Evolutionary conservation across 2,113 vertebrate genomes (phyloP).

Genomic region (Campylomormyrus numenius): DNA sequence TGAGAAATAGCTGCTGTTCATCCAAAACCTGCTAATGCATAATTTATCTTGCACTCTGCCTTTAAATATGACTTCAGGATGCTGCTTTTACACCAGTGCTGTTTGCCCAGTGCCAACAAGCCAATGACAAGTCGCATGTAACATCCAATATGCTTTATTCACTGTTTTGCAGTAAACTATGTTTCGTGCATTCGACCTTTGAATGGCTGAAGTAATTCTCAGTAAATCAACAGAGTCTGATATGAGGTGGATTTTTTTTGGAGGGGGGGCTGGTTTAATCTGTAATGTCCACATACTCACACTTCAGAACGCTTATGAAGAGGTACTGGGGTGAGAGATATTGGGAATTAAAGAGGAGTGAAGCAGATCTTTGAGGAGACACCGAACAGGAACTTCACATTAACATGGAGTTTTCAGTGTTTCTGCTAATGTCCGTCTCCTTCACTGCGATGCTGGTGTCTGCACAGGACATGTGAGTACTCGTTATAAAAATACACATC

Average conservation of each 20-base stretch:
- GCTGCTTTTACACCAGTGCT: neutral
- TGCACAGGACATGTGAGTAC: neutral
- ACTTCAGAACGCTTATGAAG: neutral
- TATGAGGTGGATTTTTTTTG: too few species aligned
- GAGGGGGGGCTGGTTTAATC: neutral
- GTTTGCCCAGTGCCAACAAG: neutral
- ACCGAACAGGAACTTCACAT: neutral
- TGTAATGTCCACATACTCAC: neutral
- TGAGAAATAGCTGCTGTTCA: neutral
- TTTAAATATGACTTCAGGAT: neutral
- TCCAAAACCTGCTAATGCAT: neutral
- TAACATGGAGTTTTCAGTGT: neutral
- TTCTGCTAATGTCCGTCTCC: neutral
- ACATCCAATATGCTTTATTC: neutral
- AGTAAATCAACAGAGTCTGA: neutral
- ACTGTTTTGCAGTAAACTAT: neutral
- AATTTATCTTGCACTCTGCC: neutral
- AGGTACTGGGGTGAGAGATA: neutral
- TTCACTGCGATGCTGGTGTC: neutral
- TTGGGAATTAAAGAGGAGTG: neutral
- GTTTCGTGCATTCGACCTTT: neutral
- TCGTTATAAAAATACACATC: neutral
- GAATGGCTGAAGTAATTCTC: neutral
- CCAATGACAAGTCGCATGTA: neutral
- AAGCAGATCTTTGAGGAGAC: neutral